Conservation (phyloP, 2,888 invertebrate species). For the Macrophya alboannulata region DNA sequence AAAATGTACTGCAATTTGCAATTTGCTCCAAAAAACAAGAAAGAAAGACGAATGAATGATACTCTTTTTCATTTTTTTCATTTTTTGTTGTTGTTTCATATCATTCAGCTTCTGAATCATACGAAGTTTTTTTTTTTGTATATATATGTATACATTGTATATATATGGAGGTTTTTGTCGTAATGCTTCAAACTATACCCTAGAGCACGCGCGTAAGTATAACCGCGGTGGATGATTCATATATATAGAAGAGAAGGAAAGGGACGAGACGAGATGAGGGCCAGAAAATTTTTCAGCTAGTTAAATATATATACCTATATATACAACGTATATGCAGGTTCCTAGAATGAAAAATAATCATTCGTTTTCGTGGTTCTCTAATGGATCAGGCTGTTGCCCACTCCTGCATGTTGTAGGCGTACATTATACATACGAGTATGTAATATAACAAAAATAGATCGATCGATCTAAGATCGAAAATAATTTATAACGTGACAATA, state of each 20-base stretch:
- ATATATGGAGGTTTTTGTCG: background rate
- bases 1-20: background rate
- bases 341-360: constrained; percentile 7
- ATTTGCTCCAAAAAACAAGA: background rate
- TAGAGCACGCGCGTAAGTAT: too few species aligned
- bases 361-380: background rate
- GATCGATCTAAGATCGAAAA: background rate
- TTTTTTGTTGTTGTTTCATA: background rate
- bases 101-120: background rate
- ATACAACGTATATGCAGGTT: background rate
- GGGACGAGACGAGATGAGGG: too few species aligned
- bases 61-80: background rate
- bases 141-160: background rate
- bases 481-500: too few species aligned
- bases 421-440: background rate
- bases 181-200: background rate
- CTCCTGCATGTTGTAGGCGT: background rate
- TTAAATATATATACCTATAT: too few species aligned
- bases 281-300: too few species aligned
- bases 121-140: background rate
- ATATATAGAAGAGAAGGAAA: too few species aligned
- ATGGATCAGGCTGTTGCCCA: background rate
- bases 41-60: background rate
- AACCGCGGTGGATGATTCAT: too few species aligned
- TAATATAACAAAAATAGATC: background rate